These are phyloP conservation scores for Agriopis leucophaearia DNA, from an alignment of 2,888 invertebrate species.

Conservation along the genomic window DNA sequence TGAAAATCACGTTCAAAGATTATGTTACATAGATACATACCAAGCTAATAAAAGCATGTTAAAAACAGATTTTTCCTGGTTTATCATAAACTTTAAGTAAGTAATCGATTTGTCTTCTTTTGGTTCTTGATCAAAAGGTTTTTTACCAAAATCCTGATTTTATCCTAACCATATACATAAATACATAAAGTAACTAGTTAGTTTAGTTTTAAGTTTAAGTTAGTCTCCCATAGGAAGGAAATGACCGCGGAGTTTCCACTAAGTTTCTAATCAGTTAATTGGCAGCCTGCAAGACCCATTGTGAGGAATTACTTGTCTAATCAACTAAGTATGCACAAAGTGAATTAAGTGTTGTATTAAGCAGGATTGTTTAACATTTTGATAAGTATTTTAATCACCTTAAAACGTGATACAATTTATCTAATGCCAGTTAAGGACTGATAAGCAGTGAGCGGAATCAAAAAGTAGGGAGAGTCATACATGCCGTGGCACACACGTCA, in stretches of 20 bases:
- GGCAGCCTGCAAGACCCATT: slow-evolving; percentile 16
- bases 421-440: neutral
- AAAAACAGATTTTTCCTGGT: too few species aligned
- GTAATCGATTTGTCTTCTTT: too few species aligned
- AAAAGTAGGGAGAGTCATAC: neutral
- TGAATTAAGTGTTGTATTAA: neutral
- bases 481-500: neutral
- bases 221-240: slow-evolving; percentile 14
- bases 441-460: too few species aligned
- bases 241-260: slow-evolving; percentile 20
- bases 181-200: neutral
- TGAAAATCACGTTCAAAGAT: too few species aligned
- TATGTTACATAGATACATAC: too few species aligned
- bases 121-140: too few species aligned
- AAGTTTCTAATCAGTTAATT: slow-evolving; percentile 34
- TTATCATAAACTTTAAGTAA: too few species aligned
- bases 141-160: too few species aligned
- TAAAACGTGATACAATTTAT: neutral
- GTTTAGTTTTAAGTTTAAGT: neutral
- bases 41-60: too few species aligned
- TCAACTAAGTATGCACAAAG: slow-evolving; percentile 24
- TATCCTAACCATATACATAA: too few species aligned
- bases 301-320: slow-evolving; percentile 17
- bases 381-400: neutral
- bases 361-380: neutral